A percentile compares a stretch with the other conserved stretches of the same genome.
Evolutionary conservation across 2,113 vertebrate species (phyloP).

Genomic region (Gambusia holbrooki): DNA sequence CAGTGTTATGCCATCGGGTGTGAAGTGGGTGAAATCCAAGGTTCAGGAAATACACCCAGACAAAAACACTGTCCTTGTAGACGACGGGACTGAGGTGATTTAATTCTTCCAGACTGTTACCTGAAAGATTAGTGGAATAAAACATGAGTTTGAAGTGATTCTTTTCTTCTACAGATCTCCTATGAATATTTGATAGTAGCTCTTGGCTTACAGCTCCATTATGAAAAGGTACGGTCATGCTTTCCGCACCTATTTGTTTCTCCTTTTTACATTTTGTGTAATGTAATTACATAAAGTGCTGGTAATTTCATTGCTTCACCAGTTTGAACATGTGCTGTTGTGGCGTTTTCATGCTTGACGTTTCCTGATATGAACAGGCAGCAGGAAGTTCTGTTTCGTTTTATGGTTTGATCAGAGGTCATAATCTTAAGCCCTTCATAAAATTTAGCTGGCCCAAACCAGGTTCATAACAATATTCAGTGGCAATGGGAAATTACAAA

Average conservation of each 20-base stretch:
- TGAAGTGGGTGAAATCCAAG: constrained; percentile 90
- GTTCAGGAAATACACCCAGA: constrained; percentile 88
- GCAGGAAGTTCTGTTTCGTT: not conserved
- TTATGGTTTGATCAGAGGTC: not conserved
- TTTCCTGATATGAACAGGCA: not conserved
- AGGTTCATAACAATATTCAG: not conserved
- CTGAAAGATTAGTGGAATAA: not conserved
- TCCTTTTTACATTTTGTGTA: not conserved
- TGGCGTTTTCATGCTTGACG: too few relatives aligned
- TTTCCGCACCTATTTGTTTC: constrained; percentile 7
- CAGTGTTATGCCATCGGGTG: constrained; percentile 87
- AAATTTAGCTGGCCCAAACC: not conserved
- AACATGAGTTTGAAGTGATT: not conserved
- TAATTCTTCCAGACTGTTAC: not conserved
- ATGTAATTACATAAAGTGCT: not conserved
- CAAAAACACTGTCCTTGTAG: constrained; percentile 84
- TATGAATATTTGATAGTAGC: constrained; percentile 97
- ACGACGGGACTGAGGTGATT: constrained; percentile 85
- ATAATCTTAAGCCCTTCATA: not conserved
- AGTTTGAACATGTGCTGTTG: too few relatives aligned
- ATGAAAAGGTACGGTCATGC: constrained; percentile 85
- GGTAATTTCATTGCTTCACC: too few relatives aligned
- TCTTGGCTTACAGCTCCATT: constrained; percentile 92
- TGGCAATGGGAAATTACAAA: not conserved
- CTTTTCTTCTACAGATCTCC: constrained; percentile 81